Evolutionary conservation across 92 coral and sea anemone genomes (phyloP), one percentile per base, ranked within the genome.

Genomic region (Umimayanthus chanpuru): DNA sequence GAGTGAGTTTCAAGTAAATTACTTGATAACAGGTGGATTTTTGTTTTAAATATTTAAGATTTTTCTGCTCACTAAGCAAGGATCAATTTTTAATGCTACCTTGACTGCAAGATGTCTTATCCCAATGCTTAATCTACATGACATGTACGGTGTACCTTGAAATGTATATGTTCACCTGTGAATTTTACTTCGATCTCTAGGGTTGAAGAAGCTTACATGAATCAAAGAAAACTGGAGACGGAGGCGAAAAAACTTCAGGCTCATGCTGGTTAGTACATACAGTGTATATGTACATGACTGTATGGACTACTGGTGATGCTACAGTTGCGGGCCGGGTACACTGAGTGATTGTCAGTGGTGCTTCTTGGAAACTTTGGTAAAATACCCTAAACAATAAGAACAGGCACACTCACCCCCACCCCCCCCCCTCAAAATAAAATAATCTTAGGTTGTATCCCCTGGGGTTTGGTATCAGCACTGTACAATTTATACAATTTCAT

Each of bases 201-300:
- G 49, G 99, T 97, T 49, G 99, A 97, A 79, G 96, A 97, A 74
- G 97, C 98, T 32, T 97, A 97, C 89, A 82, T 92, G 49, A 97
- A 97, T 89, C 99, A 97, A 73, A 91, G 95, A 73, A 97, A 94
- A 89, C 88, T 97, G 76, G 99, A 95, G 76, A 94, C 98, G 84
- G 99, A 97, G 82, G 96, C 99, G 10, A 97, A 97, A 77, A 98
- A 94, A 79, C 91, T 97, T 1, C 99, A 95, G 87, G 91, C 91
- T 36, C 98, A 97, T 56, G 98, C 98, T 66, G 95, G 99, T 97
- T 83, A 40, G 91, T 21, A 30, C 36, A 32, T 32, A 32, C 36
- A n/a, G n/a, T n/a, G n/a, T n/a, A n/a, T n/a, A 32, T 32, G 36
- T 32, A 32, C 71, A 18, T 21, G 16, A 21, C 12, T 12, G 7